phyloP scores from a whole-genome alignment of 2,888 invertebrate species.

The Resseliella maxima region DNA sequence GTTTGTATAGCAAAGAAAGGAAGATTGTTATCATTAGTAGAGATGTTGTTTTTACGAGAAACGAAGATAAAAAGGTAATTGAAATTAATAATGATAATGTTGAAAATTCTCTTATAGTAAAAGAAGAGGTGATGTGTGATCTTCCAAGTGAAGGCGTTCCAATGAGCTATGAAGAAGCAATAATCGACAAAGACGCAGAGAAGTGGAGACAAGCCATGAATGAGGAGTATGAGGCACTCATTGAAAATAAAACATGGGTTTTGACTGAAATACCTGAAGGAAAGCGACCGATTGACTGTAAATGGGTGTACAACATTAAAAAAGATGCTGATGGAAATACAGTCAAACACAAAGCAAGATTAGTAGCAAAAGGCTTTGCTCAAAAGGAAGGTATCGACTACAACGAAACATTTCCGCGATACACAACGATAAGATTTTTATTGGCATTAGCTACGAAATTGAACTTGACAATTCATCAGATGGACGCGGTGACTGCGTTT shows the following conservation, averaged over 20 bases:
- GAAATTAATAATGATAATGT: not conserved
- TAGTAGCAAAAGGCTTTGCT: constrained; percentile 58
- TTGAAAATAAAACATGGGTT: constrained; percentile 29
- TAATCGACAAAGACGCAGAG: not conserved
- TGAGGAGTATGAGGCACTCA: constrained; percentile 43
- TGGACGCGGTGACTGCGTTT: constrained; percentile 56
- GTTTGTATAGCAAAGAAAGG: constrained; percentile 57
- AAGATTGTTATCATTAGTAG: constrained; percentile 57
- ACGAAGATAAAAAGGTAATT: too few species aligned
- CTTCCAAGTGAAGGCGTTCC: not conserved
- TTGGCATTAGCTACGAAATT: constrained; percentile 57
- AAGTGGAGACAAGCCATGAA: constrained; percentile 56
- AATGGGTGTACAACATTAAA: constrained; percentile 58
- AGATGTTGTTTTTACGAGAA: constrained; percentile 26
- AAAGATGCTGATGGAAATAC: constrained; percentile 56
- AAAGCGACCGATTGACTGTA: constrained; percentile 52
- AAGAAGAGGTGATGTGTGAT: not conserved
- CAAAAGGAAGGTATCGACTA: constrained; percentile 57
- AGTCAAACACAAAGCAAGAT: constrained; percentile 57
- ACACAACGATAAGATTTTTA: constrained; percentile 56
- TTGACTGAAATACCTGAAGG: constrained; percentile 51
- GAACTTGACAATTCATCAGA: constrained; percentile 54
- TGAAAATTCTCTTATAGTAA: not conserved
- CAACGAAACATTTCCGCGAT: constrained; percentile 56
- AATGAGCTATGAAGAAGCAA: not conserved